Conservation (phyloP, 2,797 vertebrate genomes). For the Spea hammondii region DNA sequence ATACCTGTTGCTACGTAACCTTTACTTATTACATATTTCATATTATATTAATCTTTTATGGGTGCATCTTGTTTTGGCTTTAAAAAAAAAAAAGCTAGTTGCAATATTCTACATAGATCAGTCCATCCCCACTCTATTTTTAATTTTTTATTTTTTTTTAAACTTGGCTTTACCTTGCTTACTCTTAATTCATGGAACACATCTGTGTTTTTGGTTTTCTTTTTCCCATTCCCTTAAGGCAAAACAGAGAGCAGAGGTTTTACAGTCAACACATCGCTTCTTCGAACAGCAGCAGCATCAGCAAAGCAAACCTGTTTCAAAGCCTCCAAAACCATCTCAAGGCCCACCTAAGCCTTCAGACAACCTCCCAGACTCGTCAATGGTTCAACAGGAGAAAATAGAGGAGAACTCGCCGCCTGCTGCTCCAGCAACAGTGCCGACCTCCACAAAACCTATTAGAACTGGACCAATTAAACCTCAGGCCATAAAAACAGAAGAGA, state of each 20-base stretch:
- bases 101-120: too few relatives aligned
- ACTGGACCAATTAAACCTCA: conserved; percentile 99
- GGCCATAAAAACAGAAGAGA: conserved; percentile 96
- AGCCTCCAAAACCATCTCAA: conserved; percentile 76
- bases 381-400: conserved; percentile 70
- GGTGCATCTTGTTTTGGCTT: too few relatives aligned
- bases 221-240: conserved; percentile 74
- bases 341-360: conserved; percentile 70
- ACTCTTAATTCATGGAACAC: conserved; percentile 45
- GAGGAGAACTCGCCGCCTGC: conserved; percentile 75
- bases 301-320: conserved; percentile 82
- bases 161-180: conserved; percentile 5
- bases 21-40: too few relatives aligned
- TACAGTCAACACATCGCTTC: conserved; percentile 98
- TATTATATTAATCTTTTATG: too few relatives aligned
- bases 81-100: too few relatives aligned
- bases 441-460: conserved; percentile 84
- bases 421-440: conserved; percentile 57
- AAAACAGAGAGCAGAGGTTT: conserved; percentile 97
- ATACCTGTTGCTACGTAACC: too few relatives aligned
- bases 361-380: conserved; percentile 62
- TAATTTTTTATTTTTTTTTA: too few relatives aligned
- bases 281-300: conserved; percentile 87
- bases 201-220: conserved; percentile 4
- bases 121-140: too few relatives aligned